Conservation (phyloP, 2,888 invertebrate genomes). For the Seira musarum region DNA sequence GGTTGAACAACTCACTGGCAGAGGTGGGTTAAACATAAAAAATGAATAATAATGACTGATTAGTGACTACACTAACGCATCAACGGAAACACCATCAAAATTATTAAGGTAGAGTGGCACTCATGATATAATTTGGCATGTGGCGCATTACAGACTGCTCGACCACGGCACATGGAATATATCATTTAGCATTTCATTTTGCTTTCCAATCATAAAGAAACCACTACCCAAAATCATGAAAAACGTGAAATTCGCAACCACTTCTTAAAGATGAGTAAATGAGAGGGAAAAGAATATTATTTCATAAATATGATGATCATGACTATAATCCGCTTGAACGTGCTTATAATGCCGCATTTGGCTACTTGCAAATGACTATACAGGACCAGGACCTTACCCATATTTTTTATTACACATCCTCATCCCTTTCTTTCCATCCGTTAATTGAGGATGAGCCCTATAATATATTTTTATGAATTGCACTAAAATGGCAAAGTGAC, state of each 20-base stretch:
- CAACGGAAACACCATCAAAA: background rate
- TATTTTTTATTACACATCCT: background rate
- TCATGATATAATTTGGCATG: no score
- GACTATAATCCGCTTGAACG: slow-evolving; percentile 1
- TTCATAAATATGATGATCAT: background rate
- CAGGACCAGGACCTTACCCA: background rate
- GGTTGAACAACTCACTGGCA: background rate
- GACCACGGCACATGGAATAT: background rate
- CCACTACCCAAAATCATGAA: background rate
- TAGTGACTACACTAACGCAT: background rate
- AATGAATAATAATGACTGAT: slow-evolving; percentile 10
- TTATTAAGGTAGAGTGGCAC: no score
- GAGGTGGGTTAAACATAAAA: background rate
- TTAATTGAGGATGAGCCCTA: slow-evolving; percentile 45
- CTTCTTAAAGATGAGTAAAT: slow-evolving; percentile 18
- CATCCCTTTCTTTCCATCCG: background rate
- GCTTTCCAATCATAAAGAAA: background rate
- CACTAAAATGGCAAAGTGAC: slow-evolving; percentile 36
- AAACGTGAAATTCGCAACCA: slow-evolving; percentile 13
- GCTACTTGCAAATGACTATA: background rate
- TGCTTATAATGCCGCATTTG: background rate
- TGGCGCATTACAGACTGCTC: background rate
- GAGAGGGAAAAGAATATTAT: slow-evolving; percentile 2
- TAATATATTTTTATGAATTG: slow-evolving; percentile 46
- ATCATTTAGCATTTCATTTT: background rate